Evolutionary conservation across 2,888 invertebrate species (phyloP).

Genomic region (Monochamus alternatus): DNA sequence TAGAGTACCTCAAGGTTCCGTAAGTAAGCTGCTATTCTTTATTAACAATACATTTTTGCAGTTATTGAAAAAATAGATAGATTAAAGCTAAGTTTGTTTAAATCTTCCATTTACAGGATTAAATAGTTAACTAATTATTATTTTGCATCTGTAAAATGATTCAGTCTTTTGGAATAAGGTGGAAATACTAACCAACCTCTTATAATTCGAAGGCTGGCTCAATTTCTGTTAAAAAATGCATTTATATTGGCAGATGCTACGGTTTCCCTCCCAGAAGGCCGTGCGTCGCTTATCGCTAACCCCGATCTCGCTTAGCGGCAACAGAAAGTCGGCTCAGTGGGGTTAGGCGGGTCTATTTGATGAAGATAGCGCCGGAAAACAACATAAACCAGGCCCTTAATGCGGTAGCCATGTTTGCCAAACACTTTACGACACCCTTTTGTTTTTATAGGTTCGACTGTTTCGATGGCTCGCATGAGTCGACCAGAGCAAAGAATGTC

Average conservation of each 20-base stretch:
- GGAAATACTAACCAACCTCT: neutral
- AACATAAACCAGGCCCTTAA: conserved; percentile 66
- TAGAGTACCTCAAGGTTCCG: too few relatives aligned
- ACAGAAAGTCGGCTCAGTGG: conserved; percentile 48
- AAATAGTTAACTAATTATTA: too few relatives aligned
- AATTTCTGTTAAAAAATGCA: conserved; percentile 43
- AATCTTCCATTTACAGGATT: too few relatives aligned
- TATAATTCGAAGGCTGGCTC: neutral
- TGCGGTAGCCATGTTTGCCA: conserved; percentile 67
- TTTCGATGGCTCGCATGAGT: conserved; percentile 13
- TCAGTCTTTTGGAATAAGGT: too few relatives aligned
- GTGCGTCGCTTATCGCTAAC: conserved; percentile 56
- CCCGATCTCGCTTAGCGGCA: conserved; percentile 55
- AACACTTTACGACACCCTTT: conserved; percentile 56
- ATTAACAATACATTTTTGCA: too few relatives aligned
- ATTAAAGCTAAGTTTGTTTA: too few relatives aligned
- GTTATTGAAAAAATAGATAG: too few relatives aligned
- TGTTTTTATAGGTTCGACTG: conserved; percentile 46
- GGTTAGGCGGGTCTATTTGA: conserved; percentile 55
- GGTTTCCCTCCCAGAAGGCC: conserved; percentile 41
- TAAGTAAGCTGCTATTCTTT: too few relatives aligned
- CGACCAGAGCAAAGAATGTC: neutral
- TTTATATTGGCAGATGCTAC: conserved; percentile 48
- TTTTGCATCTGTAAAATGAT: too few relatives aligned
- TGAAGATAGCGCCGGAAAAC: conserved; percentile 50